A percentile compares a stretch with the other conserved stretches of the same genome.
phyloP scores from a whole-genome alignment of 2,888 invertebrate species.

The Trissoscelio sp. region DNA sequence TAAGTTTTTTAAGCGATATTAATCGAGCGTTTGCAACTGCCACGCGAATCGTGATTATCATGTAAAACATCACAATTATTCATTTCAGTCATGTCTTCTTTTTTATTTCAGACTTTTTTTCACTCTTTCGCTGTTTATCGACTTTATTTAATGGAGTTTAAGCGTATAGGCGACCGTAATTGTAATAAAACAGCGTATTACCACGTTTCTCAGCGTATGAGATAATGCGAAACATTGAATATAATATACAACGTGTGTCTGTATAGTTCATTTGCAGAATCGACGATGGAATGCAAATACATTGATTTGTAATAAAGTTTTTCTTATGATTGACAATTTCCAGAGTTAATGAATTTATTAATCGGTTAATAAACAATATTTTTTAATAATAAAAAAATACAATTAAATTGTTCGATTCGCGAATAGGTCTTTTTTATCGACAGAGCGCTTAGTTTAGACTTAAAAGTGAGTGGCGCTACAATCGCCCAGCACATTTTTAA shows the following conservation, averaged over 20 bases:
- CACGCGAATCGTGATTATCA: too few species aligned
- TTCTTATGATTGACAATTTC: constrained; percentile 47
- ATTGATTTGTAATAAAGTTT: constrained; percentile 62
- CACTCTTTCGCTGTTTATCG: background rate
- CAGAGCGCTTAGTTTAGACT: too few species aligned
- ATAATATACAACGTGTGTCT: constrained; percentile 57
- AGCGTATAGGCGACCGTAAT: constrained; percentile 36
- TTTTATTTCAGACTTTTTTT: too few species aligned
- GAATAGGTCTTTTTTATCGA: too few species aligned
- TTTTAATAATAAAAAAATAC: too few species aligned
- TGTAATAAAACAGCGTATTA: constrained; percentile 46
- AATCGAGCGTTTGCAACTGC: constrained; percentile 16
- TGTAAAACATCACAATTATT: too few species aligned
- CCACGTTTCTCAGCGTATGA: constrained; percentile 39
- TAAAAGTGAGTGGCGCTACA: too few species aligned
- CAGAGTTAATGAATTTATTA: too few species aligned
- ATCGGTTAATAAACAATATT: too few species aligned
- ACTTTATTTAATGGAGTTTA: background rate
- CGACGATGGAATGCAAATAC: constrained; percentile 35
- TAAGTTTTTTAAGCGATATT: background rate
- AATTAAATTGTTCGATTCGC: too few species aligned
- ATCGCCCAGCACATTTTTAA: too few species aligned
- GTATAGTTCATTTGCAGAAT: constrained; percentile 46
- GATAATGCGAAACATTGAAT: constrained; percentile 44
- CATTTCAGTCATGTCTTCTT: too few species aligned